Percentiles rank a stretch among this genome's conserved stretches.
These are phyloP conservation scores for Tanytarsus gracilentus DNA, from an alignment of 2,888 invertebrate species.

Conservation along the genomic window DNA sequence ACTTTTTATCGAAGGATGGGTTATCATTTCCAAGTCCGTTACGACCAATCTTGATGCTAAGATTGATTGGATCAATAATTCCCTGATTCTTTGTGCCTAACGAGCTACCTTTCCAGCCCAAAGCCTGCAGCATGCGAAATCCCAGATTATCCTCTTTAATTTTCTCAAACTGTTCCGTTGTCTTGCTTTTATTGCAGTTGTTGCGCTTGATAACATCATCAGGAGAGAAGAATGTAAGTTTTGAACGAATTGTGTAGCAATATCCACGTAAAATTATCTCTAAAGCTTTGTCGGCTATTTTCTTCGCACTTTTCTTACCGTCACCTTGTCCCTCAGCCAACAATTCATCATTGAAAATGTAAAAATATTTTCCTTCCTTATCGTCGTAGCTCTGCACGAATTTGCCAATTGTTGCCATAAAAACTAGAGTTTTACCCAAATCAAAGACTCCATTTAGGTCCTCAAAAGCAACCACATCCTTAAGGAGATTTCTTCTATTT, in stretches of 20 bases:
- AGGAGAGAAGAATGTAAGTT: background rate
- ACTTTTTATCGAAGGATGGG: too few relatives aligned
- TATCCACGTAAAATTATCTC: constrained; percentile 38
- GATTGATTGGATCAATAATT: constrained; percentile 52
- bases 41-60: constrained; percentile 39
- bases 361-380: background rate
- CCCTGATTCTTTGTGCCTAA: constrained; percentile 57
- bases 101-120: constrained; percentile 68
- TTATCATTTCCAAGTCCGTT: constrained; percentile 38
- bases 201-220: background rate
- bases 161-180: too few relatives aligned
- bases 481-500: background rate
- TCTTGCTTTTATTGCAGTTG: too few relatives aligned
- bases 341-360: background rate
- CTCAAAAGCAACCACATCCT: background rate
- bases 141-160: constrained; percentile 41
- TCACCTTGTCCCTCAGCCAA: background rate
- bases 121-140: constrained; percentile 52
- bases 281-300: background rate
- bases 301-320: background rate
- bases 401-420: background rate
- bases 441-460: background rate
- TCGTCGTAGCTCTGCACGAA: background rate
- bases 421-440: background rate
- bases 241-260: constrained; percentile 45